These are phyloP conservation scores for Oreonectes daqikongensis DNA, from an alignment of 2,797 vertebrate species.

Conservation along the genomic window DNA sequence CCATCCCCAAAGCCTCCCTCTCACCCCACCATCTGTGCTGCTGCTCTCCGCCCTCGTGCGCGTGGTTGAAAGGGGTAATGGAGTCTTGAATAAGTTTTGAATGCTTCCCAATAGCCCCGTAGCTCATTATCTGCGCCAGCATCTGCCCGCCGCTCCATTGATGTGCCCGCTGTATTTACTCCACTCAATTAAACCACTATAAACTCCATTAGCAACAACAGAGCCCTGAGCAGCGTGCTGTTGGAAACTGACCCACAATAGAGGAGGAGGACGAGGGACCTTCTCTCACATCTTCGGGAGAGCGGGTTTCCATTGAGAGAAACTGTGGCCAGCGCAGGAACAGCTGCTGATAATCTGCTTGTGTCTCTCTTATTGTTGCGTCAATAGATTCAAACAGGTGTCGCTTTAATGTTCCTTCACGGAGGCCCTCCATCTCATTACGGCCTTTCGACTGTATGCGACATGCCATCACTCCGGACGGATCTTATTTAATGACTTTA, in stretches of 20 bases:
- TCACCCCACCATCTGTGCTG: slow-evolving; percentile 42
- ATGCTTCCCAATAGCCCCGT: slow-evolving; percentile 63
- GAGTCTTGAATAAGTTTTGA: slow-evolving; percentile 66
- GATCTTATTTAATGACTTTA: slow-evolving; percentile 10
- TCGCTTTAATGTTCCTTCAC: slow-evolving; percentile 35
- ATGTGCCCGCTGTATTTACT: slow-evolving; percentile 63
- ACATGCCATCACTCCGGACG: slow-evolving; percentile 26
- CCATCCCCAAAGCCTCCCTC: slow-evolving; percentile 52
- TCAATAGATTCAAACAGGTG: slow-evolving; percentile 52
- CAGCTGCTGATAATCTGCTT: slow-evolving; percentile 61
- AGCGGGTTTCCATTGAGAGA: slow-evolving; percentile 27
- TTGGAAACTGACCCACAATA: slow-evolving; percentile 42
- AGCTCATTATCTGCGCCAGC: slow-evolving; percentile 58
- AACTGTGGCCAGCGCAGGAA: not conserved
- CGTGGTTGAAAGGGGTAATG: slow-evolving; percentile 64
- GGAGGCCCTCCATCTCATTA: not conserved
- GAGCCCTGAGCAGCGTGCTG: slow-evolving; percentile 14
- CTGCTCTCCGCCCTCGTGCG: slow-evolving; percentile 32
- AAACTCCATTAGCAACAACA: slow-evolving; percentile 62
- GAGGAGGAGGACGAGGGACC: slow-evolving; percentile 40
- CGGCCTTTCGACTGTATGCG: not conserved
- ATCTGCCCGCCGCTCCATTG: slow-evolving; percentile 64
- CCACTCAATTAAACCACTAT: slow-evolving; percentile 73
- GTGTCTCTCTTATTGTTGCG: slow-evolving; percentile 32
- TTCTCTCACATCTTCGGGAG: slow-evolving; percentile 39